Conservation (phyloP, 2,888 invertebrate species). For the Phanerotoma sp. region DNA sequence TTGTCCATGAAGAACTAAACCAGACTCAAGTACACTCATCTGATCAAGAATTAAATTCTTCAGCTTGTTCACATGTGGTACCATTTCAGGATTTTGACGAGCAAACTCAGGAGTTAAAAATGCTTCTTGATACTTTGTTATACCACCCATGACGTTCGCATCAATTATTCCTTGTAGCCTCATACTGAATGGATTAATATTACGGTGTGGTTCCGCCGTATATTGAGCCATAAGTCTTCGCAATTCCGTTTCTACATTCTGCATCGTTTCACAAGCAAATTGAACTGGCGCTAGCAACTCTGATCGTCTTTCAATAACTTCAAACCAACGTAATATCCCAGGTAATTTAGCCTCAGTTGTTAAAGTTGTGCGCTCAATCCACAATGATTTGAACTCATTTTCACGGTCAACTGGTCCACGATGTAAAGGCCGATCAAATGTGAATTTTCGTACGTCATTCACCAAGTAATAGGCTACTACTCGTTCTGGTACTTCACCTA, state of each 20-base stretch:
- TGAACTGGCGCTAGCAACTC: slow-evolving; percentile 81
- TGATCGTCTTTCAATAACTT: slow-evolving; percentile 74
- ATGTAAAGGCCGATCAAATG: slow-evolving; percentile 86
- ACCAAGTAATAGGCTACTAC: slow-evolving; percentile 88
- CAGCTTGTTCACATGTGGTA: slow-evolving; percentile 64
- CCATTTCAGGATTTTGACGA: slow-evolving; percentile 63
- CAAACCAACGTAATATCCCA: slow-evolving; percentile 96
- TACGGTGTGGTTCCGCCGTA: slow-evolving; percentile 76
- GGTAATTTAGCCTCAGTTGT: slow-evolving; percentile 82
- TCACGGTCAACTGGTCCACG: slow-evolving; percentile 89
- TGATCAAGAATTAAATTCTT: slow-evolving; percentile 75
- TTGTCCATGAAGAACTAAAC: slow-evolving; percentile 79
- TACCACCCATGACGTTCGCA: slow-evolving; percentile 94
- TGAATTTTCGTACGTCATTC: slow-evolving; percentile 87
- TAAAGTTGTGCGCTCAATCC: slow-evolving; percentile 90
- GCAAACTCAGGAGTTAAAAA: slow-evolving; percentile 84
- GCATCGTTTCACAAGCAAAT: slow-evolving; percentile 93
- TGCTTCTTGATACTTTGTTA: slow-evolving; percentile 93
- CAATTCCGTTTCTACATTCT: slow-evolving; percentile 83
- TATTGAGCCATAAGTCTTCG: slow-evolving; percentile 78
- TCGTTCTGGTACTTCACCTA: slow-evolving; percentile 77
- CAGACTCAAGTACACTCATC: slow-evolving; percentile 78
- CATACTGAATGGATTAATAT: slow-evolving; percentile 92
- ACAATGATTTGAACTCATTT: slow-evolving; percentile 93
- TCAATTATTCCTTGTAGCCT: slow-evolving; percentile 90